Evolutionary conservation across 2,797 vertebrate genomes (phyloP), one percentile per base, ranked within the genome.

Genomic region (Platyrinchus mystaceus): DNA sequence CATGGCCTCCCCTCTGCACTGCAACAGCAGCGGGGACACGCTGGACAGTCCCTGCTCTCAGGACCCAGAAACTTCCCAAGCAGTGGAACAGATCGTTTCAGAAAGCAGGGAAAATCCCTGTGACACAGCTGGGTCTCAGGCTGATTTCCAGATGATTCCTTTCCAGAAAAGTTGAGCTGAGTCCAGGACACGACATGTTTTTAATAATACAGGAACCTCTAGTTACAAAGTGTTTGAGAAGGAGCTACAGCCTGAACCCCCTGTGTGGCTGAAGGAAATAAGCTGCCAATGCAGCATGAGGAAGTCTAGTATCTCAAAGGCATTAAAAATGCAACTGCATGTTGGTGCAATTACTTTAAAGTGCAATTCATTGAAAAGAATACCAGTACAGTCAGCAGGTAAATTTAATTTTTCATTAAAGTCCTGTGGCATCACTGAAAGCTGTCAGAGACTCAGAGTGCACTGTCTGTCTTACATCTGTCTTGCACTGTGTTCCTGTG

Each of bases 21-120:
- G 98, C 96, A 98, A 98, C 93, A 98, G 98, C 94, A 97, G 92
- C 6, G 98, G 98, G 7, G 98, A 99, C 74, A 95, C 97, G 36
- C 67, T 98, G 87, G 98, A 97, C 19, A 98, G 98, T 77, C 98
- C 99, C 60, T 96, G 95, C 67, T 89, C 97, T 28, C 97, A 98
- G 96, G 98, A 99, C 69, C 80, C 97, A 13, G 98, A 98, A 52
- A 80, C 97, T 76, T 97, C 98, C 73, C 99, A 99, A 85, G 77
- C 82, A 77, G 89, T 49, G 34, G 97, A 98, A 70, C 76, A 96
- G 83, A 92, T 75, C 0, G 5, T 73, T 19, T 86, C 93, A 88
- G 97, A 97, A 94, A 96, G 80, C 94, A 96, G 97, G 84, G 97
- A 96, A 59, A 93, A 94, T 78, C 73, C 91, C 7, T 96, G 97